Conservation (phyloP, 2,888 invertebrate species). For the Drosophila nr. fundita region DNA sequence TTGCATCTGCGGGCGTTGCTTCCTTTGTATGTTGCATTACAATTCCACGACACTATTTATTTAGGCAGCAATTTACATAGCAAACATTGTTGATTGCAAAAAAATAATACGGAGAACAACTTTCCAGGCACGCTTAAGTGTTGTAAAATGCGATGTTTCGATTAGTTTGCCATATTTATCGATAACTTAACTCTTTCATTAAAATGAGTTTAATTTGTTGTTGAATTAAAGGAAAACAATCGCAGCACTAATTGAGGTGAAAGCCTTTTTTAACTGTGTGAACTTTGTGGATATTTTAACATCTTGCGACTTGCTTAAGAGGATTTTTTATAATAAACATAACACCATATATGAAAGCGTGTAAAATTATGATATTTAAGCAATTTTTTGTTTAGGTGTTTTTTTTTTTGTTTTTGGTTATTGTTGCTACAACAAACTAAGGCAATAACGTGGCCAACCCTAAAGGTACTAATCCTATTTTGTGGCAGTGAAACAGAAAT, state of each 20-base stretch:
- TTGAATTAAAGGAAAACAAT: background rate
- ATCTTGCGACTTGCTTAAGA: slow-evolving; percentile 1
- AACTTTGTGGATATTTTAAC: slow-evolving; percentile 10
- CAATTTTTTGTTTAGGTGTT: slow-evolving; percentile 29
- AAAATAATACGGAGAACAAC: slow-evolving; percentile 11
- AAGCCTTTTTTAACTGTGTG: slow-evolving; percentile 4
- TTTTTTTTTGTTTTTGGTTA: background rate
- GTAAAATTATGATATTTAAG: slow-evolving; percentile 48
- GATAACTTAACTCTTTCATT: background rate
- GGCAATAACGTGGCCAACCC: slow-evolving; percentile 52
- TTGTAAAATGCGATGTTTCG: slow-evolving; percentile 11
- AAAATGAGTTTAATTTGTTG: background rate
- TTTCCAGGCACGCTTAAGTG: slow-evolving; percentile 15
- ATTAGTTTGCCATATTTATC: background rate
- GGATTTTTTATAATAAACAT: slow-evolving; percentile 12
- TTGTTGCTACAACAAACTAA: slow-evolving; percentile 36
- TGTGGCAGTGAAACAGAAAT: slow-evolving; percentile 67
- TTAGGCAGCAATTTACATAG: slow-evolving; percentile 24
- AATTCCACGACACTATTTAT: slow-evolving; percentile 36
- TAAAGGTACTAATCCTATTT: slow-evolving; percentile 72
- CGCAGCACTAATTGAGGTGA: background rate
- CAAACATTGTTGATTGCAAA: slow-evolving; percentile 28
- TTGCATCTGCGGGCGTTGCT: slow-evolving; percentile 40
- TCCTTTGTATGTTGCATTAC: slow-evolving; percentile 10
- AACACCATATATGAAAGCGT: slow-evolving; percentile 54